phyloP scores from a whole-genome alignment of 2,797 vertebrate species.

The Potorous gilbertii region DNA sequence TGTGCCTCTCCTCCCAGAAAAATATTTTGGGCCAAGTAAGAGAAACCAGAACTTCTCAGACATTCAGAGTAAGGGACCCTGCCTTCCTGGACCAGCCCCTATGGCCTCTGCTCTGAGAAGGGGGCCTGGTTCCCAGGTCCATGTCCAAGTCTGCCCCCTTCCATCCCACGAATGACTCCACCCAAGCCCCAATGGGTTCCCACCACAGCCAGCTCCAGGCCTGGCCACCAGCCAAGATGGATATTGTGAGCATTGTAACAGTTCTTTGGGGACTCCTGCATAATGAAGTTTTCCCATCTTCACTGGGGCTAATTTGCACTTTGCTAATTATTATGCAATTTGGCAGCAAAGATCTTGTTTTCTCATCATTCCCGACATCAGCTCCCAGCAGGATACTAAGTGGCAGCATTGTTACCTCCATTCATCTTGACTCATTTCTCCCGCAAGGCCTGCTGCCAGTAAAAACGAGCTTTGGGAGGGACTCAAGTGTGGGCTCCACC shows the following conservation, averaged over 20 bases:
- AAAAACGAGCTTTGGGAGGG: not conserved
- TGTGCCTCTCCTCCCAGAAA: not conserved
- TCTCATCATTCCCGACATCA: slow-evolving; percentile 11
- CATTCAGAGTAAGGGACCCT: not conserved
- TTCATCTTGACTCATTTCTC: not conserved
- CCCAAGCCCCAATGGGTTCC: not conserved
- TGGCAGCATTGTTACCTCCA: not conserved
- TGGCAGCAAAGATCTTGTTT: slow-evolving; percentile 8
- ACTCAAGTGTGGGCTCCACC: not conserved
- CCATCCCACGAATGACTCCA: not conserved
- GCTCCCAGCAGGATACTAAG: slow-evolving; percentile 6
- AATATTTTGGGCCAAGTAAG: not conserved
- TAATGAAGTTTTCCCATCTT: slow-evolving; percentile 10
- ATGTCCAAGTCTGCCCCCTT: not conserved
- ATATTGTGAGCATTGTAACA: not conserved
- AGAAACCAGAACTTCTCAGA: not conserved
- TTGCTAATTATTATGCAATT: slow-evolving; percentile 16
- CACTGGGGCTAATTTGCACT: not conserved
- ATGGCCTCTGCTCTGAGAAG: not conserved
- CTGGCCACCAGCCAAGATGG: not conserved
- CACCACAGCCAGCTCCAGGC: not conserved
- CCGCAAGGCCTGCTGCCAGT: not conserved
- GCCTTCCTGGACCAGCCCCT: not conserved
- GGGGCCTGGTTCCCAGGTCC: not conserved
- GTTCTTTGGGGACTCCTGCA: not conserved